Conservation (phyloP, 1,140 invertebrate genomes). For the Euura saliciscinereae region DNA sequence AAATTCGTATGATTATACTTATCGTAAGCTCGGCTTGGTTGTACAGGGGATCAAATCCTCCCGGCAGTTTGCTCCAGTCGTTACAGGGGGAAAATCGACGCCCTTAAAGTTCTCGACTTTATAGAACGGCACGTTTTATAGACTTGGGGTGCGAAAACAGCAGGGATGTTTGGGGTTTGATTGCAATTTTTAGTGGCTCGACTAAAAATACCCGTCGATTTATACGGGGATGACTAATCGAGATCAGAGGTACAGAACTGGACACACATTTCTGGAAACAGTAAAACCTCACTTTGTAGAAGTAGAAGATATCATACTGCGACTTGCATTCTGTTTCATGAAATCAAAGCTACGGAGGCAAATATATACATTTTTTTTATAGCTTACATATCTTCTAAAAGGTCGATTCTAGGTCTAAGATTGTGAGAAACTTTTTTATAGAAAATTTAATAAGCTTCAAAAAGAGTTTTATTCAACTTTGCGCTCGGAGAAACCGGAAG, state of each 20-base stretch:
- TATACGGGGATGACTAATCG: too few species aligned
- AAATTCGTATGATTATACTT: too few species aligned
- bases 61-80: too few species aligned
- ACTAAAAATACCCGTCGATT: neutral
- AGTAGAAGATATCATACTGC: neutral
- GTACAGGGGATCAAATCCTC: too few species aligned
- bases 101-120: conserved; percentile 2
- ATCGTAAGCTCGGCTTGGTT: too few species aligned
- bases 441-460: too few species aligned
- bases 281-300: neutral
- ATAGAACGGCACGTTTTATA: neutral
- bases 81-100: neutral
- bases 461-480: too few species aligned
- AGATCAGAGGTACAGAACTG: too few species aligned
- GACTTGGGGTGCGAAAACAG: conserved; percentile 5
- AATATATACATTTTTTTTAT: neutral
- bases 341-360: neutral
- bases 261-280: neutral
- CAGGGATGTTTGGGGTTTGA: conserved; percentile 11
- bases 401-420: too few species aligned
- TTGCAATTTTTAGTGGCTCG: conserved; percentile 3
- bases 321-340: neutral
- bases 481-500: too few species aligned
- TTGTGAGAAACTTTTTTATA: too few species aligned
- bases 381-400: neutral